Evolutionary conservation across 2,888 invertebrate species (phyloP).

Genomic region (Autographa gamma): DNA sequence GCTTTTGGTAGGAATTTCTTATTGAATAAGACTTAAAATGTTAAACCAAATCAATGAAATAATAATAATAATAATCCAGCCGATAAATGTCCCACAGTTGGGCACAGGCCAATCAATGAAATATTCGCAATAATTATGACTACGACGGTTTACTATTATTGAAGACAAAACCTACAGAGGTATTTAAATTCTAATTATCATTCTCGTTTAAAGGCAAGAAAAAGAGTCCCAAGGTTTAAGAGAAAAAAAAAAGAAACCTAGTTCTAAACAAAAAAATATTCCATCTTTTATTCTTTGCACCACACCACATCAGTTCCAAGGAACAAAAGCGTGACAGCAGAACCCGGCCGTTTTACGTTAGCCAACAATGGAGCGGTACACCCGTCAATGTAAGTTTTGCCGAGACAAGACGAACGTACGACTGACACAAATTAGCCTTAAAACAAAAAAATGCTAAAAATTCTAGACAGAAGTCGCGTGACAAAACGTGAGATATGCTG

Average conservation of each 20-base stretch:
- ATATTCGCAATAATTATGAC: too few relatives aligned
- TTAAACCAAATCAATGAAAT: neutral
- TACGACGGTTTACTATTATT: too few relatives aligned
- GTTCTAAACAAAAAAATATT: neutral
- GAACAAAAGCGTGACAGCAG: slow-evolving; percentile 61
- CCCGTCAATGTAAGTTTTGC: slow-evolving; percentile 56
- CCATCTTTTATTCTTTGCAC: slow-evolving; percentile 23
- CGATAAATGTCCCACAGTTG: too few relatives aligned
- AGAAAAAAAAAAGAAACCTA: too few relatives aligned
- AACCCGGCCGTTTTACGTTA: slow-evolving; percentile 48
- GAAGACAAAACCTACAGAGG: too few relatives aligned
- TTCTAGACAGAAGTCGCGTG: slow-evolving; percentile 45
- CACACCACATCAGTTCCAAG: slow-evolving; percentile 29
- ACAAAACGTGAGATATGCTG: slow-evolving; percentile 32
- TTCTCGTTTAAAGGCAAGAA: too few relatives aligned
- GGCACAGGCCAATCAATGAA: too few relatives aligned
- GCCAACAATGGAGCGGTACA: slow-evolving; percentile 51
- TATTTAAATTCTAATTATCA: too few relatives aligned
- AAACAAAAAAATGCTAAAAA: slow-evolving; percentile 31
- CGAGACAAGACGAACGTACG: slow-evolving; percentile 30
- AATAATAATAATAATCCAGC: too few relatives aligned
- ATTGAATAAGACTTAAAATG: neutral
- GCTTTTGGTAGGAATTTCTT: neutral
- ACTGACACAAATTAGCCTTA: slow-evolving; percentile 32
- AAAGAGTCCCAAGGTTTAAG: too few relatives aligned